Evolutionary conservation across 2,888 invertebrate species (phyloP).

Genomic region (Diloba caeruleocephala): DNA sequence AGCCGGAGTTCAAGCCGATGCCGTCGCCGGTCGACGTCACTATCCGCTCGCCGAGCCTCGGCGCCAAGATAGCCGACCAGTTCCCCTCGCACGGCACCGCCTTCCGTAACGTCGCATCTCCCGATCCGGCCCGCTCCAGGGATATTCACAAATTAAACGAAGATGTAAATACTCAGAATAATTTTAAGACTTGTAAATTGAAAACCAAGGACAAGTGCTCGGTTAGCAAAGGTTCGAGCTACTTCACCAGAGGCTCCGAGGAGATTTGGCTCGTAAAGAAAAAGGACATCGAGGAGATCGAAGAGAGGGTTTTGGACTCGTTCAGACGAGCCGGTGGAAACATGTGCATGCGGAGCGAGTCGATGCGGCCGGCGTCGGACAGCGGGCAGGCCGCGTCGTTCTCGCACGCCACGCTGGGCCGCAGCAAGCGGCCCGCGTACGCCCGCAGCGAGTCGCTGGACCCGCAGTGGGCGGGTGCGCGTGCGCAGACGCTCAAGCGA

Average conservation of each 20-base stretch:
- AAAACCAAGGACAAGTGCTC: constrained; percentile 80
- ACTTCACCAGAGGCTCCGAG: constrained; percentile 84
- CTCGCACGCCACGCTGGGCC: constrained; percentile 74
- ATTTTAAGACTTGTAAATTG: constrained; percentile 77
- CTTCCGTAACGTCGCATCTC: constrained; percentile 82
- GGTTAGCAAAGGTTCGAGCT: constrained; percentile 83
- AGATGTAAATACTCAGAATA: constrained; percentile 74
- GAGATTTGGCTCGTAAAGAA: constrained; percentile 88
- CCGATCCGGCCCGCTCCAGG: constrained; percentile 67
- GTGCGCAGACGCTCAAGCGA: constrained; percentile 80
- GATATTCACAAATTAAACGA: constrained; percentile 66
- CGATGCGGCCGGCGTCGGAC: constrained; percentile 67
- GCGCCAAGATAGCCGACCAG: constrained; percentile 78
- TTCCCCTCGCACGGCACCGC: constrained; percentile 85
- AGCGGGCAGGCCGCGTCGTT: constrained; percentile 69
- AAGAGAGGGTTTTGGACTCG: constrained; percentile 83
- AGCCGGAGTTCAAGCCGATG: constrained; percentile 84
- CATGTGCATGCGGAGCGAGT: constrained; percentile 61
- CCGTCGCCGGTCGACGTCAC: constrained; percentile 79
- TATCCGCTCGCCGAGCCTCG: constrained; percentile 83
- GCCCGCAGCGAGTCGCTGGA: constrained; percentile 83
- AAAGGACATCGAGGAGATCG: constrained; percentile 85
- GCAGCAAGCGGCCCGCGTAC: constrained; percentile 69
- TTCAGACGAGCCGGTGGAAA: constrained; percentile 79
- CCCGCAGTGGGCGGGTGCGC: constrained; percentile 73